Conservation (phyloP, 2,113 vertebrate genomes). For the Jaculus jaculus region DNA sequence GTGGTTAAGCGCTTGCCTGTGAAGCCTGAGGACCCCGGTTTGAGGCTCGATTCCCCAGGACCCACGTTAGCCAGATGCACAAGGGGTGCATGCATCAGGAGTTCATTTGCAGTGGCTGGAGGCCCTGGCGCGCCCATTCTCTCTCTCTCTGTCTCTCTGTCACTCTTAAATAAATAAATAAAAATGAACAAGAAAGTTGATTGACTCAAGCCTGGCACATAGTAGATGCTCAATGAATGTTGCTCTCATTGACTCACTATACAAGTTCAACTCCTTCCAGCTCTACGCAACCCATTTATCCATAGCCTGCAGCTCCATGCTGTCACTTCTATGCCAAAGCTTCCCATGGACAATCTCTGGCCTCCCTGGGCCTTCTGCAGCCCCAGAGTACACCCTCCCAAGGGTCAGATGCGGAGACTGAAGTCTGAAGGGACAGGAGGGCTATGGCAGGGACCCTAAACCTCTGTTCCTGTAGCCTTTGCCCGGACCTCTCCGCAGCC, state of each 20-base stretch:
- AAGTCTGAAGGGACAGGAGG: background rate
- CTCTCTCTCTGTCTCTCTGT: no score
- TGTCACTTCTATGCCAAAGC: background rate
- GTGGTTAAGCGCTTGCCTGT: no score
- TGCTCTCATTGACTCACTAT: background rate
- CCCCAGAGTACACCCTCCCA: background rate
- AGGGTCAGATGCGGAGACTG: constrained; percentile 16
- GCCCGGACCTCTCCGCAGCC: background rate
- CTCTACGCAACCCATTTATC: background rate
- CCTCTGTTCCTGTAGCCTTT: background rate
- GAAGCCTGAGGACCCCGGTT: no score
- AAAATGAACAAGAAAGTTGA: no score
- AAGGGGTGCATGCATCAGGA: no score
- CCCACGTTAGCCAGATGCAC: no score
- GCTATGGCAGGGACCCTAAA: background rate
- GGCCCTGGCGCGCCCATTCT: no score
- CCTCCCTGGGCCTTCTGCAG: background rate
- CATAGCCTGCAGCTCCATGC: background rate
- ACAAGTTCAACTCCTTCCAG: background rate
- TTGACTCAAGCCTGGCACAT: no score
- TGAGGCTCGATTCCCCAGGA: no score
- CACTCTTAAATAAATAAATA: no score
- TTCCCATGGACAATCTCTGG: background rate
- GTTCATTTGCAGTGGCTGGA: no score
- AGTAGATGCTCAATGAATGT: background rate